Evolutionary conservation across 2,113 vertebrate genomes (phyloP).

Genomic region (Megalops atlanticus): DNA sequence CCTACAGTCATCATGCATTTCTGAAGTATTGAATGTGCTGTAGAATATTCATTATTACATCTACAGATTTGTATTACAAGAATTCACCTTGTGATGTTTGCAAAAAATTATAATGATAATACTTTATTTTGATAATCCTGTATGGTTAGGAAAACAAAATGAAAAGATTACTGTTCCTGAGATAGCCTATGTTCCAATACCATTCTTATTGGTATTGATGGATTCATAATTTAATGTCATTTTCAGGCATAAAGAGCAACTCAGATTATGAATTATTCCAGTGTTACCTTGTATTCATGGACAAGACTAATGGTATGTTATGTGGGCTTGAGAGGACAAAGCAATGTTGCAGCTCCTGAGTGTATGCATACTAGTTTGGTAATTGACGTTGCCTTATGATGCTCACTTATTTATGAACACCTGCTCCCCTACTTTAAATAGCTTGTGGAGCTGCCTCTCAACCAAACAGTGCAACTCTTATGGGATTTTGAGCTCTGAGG

Average conservation of each 20-base stretch:
- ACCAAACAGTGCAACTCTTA: background rate
- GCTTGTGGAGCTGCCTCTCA: background rate
- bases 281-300: background rate
- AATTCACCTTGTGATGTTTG: background rate
- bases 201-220: background rate
- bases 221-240: background rate
- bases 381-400: background rate
- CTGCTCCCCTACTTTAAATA: background rate
- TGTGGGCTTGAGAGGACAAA: background rate
- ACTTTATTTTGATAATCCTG: background rate
- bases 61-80: too few relatives aligned
- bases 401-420: slow-evolving; percentile 7
- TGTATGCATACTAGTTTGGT: background rate
- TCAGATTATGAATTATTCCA: background rate
- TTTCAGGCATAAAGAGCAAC: background rate
- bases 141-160: too few relatives aligned
- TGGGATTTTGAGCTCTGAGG: background rate
- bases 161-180: background rate
- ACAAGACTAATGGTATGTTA: background rate
- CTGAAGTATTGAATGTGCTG: too few relatives aligned
- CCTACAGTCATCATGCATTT: too few relatives aligned
- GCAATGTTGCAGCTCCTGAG: background rate
- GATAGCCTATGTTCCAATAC: background rate
- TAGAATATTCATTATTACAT: too few relatives aligned
- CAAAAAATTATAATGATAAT: too few relatives aligned